Conservation (phyloP, 2,797 vertebrate genomes). For the Trachops cirrhosus region DNA sequence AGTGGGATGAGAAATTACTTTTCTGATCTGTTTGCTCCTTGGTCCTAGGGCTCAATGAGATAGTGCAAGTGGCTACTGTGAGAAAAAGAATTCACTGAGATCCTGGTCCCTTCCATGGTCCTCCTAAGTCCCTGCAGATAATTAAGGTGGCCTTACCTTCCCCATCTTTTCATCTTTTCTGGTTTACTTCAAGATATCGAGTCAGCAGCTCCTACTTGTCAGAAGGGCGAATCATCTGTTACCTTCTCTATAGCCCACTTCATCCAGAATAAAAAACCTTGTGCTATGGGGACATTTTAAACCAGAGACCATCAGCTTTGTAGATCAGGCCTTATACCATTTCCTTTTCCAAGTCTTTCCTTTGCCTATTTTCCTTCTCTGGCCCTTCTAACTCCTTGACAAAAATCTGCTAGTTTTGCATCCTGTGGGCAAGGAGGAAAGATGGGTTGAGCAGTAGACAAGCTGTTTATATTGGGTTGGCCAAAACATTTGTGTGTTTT, state of each 20-base stretch:
- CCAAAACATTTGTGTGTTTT: not conserved
- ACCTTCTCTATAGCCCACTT: not conserved
- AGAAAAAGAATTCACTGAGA: constrained; percentile 14
- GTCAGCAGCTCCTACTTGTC: not conserved
- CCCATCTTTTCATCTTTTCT: constrained; percentile 14
- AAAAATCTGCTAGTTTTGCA: not conserved
- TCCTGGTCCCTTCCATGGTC: not conserved
- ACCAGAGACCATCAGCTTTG: not conserved
- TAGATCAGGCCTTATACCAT: not conserved
- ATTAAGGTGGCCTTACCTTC: not conserved
- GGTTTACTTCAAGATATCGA: not conserved
- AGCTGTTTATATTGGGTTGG: not conserved
- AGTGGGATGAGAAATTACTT: constrained; percentile 58
- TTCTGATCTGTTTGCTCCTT: constrained; percentile 26
- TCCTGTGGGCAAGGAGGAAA: not conserved
- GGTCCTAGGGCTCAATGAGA: constrained; percentile 19
- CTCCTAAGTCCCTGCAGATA: not conserved
- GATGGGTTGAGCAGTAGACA: not conserved
- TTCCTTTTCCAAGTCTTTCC: not conserved
- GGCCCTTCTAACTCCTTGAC: not conserved
- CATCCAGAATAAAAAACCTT: not conserved
- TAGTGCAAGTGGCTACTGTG: not conserved
- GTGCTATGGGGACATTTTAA: not conserved
- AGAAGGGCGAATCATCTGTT: not conserved
- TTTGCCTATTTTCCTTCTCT: not conserved